Evolutionary conservation across 2,888 invertebrate genomes (phyloP).

Genomic region (Agrilus mali): DNA sequence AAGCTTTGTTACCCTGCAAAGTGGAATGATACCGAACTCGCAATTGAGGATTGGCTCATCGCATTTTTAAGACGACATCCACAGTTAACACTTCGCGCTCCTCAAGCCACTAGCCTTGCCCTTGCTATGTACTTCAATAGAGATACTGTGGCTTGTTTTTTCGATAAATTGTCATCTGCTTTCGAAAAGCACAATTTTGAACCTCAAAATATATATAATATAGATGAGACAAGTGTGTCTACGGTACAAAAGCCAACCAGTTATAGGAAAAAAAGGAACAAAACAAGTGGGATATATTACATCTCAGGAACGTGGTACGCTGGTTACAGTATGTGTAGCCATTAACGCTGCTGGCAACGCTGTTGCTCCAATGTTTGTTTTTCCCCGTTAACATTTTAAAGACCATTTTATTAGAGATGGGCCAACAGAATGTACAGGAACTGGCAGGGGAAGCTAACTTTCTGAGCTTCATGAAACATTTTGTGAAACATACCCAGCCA

Average conservation of each 20-base stretch:
- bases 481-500: conserved; percentile 13
- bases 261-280: conserved; percentile 21
- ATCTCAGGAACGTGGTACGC: conserved; percentile 19
- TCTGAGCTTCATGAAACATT: not conserved
- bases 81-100: conserved; percentile 10
- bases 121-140: conserved; percentile 14
- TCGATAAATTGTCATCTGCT: conserved; percentile 5
- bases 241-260: conserved; percentile 26
- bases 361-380: conserved; percentile 11
- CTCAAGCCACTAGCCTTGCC: conserved; percentile 11
- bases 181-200: conserved; percentile 15
- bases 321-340: conserved; percentile 8
- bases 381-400: conserved; percentile 5
- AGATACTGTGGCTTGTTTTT: conserved; percentile 10
- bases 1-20: not conserved
- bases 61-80: conserved; percentile 8
- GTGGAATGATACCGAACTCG: conserved; percentile 1
- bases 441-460: conserved; percentile 4
- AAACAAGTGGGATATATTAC: conserved; percentile 22
- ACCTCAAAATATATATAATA: conserved; percentile 25
- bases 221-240: too few relatives aligned
- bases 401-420: conserved; percentile 8
- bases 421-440: conserved; percentile 7
- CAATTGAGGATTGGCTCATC: conserved; percentile 6
- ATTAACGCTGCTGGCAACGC: conserved; percentile 10